Evolutionary conservation across 2,888 invertebrate species (phyloP).

Genomic region (Tipula confusa): DNA sequence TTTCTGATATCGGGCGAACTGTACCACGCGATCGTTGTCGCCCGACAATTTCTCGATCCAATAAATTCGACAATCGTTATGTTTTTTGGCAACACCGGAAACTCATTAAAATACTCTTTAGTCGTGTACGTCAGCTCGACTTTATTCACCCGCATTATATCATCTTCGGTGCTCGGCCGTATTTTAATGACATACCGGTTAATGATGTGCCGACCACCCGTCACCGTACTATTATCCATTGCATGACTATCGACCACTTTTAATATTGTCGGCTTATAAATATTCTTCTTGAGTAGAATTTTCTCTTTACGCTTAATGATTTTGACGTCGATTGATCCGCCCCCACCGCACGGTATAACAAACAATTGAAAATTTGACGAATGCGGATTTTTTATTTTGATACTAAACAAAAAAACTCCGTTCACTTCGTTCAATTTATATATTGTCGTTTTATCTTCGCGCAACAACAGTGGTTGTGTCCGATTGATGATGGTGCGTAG

Average conservation of each 20-base stretch:
- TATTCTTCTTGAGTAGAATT: constrained; percentile 45
- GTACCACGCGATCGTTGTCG: constrained; percentile 57
- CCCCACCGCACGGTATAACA: constrained; percentile 55
- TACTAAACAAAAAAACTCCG: constrained; percentile 54
- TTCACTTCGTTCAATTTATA: constrained; percentile 53
- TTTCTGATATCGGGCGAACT: constrained; percentile 51
- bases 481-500: constrained; percentile 45
- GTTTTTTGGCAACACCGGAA: constrained; percentile 55
- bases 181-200: constrained; percentile 53
- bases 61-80: constrained; percentile 53
- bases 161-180: constrained; percentile 52
- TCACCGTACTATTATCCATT: background rate
- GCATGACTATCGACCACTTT: background rate
- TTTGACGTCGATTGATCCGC: constrained; percentile 52
- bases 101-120: constrained; percentile 40
- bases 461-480: constrained; percentile 47
- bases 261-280: constrained; percentile 53
- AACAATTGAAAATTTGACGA: constrained; percentile 45
- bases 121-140: constrained; percentile 50
- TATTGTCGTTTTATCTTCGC: constrained; percentile 51
- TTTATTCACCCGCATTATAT: constrained; percentile 51
- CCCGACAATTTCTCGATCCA: constrained; percentile 51
- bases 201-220: constrained; percentile 39
- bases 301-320: constrained; percentile 47
- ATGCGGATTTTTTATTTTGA: constrained; percentile 50